These are phyloP conservation scores for Gnathonemus longibarbis DNA, from an alignment of 2,113 vertebrate species.

Conservation along the genomic window DNA sequence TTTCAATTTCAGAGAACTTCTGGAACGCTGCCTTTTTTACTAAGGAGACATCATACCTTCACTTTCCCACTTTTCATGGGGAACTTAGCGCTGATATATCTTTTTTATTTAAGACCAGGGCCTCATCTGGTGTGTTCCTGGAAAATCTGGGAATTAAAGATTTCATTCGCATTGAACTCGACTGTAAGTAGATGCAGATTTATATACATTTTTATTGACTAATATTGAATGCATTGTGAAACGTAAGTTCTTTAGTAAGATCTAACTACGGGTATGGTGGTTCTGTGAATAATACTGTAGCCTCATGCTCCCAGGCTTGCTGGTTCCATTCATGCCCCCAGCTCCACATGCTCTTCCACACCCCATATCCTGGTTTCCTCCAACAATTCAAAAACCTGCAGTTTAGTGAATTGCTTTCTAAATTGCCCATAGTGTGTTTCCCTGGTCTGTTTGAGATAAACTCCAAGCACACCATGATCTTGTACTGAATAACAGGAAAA, in stretches of 20 bases:
- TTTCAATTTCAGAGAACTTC: slow-evolving; percentile 65
- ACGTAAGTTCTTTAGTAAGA: background rate
- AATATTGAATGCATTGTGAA: background rate
- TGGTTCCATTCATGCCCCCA: background rate
- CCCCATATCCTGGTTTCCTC: background rate
- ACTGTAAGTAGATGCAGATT: slow-evolving; percentile 68
- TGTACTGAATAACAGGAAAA: background rate
- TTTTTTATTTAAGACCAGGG: slow-evolving; percentile 91
- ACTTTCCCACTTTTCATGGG: slow-evolving; percentile 93
- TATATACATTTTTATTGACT: background rate
- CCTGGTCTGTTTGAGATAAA: background rate
- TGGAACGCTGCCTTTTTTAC: slow-evolving; percentile 95
- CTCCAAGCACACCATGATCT: background rate
- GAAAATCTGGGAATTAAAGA: slow-evolving; percentile 95
- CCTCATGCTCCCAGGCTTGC: background rate
- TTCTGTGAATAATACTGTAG: background rate
- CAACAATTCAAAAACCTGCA: background rate
- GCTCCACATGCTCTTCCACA: background rate
- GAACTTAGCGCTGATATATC: slow-evolving; percentile 90
- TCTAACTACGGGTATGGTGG: background rate
- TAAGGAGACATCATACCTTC: slow-evolving; percentile 85
- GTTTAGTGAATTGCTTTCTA: background rate
- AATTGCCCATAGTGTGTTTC: background rate
- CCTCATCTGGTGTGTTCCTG: slow-evolving; percentile 85
- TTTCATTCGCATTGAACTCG: slow-evolving; percentile 88